A percentile compares a stretch with the other conserved stretches of the same genome.
phyloP scores from a whole-genome alignment of 2,888 invertebrate genomes.

The Molanna angustata region DNA sequence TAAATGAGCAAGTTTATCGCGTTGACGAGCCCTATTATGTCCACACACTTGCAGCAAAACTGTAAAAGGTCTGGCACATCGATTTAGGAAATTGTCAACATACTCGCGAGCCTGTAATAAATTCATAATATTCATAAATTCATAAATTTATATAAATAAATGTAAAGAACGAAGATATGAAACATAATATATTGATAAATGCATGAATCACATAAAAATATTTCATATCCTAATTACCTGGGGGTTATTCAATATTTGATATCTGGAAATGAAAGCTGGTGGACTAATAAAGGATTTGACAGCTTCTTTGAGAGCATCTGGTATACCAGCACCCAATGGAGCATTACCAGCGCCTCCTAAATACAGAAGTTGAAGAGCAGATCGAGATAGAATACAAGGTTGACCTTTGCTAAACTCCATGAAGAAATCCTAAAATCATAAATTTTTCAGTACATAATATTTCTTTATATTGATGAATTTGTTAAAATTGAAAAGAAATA shows the following conservation, averaged over 20 bases:
- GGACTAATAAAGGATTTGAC: slow-evolving; percentile 86
- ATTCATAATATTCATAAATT: not conserved
- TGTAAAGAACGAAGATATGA: not conserved
- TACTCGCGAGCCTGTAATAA: slow-evolving; percentile 71
- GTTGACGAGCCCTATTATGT: slow-evolving; percentile 91
- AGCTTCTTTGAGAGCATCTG: slow-evolving; percentile 83
- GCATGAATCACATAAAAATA: not conserved
- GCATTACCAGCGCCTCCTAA: slow-evolving; percentile 51
- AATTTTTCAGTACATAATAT: too few relatives aligned
- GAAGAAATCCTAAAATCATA: slow-evolving; percentile 73
- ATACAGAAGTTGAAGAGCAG: slow-evolving; percentile 82
- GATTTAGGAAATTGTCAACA: slow-evolving; percentile 83
- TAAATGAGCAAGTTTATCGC: slow-evolving; percentile 87
- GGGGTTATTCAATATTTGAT: slow-evolving; percentile 62
- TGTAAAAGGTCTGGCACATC: slow-evolving; percentile 84
- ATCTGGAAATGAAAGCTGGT: slow-evolving; percentile 77
- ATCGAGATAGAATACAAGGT: slow-evolving; percentile 90
- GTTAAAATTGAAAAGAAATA: not conserved
- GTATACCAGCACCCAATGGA: slow-evolving; percentile 51
- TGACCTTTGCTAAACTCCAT: slow-evolving; percentile 86
- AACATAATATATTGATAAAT: not conserved
- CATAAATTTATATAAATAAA: not conserved
- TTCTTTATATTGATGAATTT: too few relatives aligned
- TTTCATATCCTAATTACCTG: slow-evolving; percentile 46
- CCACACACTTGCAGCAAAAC: slow-evolving; percentile 86